phyloP scores from a whole-genome alignment of 2,797 vertebrate species.

The Odontamblyopus lacepedii region DNA sequence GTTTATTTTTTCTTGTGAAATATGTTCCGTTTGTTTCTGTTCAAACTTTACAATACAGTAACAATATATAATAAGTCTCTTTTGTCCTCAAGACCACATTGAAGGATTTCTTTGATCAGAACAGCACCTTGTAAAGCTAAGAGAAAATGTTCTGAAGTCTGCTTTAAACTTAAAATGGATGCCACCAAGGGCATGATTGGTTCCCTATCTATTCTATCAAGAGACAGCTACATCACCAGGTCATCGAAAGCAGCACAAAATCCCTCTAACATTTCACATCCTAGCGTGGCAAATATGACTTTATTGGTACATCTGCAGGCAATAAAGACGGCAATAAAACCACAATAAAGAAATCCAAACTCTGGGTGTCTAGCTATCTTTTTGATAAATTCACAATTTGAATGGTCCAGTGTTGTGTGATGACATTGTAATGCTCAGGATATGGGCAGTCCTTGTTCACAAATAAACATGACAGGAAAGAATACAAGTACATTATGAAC shows the following conservation, averaged over 20 bases:
- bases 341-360: not conserved
- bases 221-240: not conserved
- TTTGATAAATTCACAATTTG: slow-evolving; percentile 6
- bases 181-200: not conserved
- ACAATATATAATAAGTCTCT: too few relatives aligned
- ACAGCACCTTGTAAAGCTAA: not conserved
- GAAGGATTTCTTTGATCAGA: not conserved
- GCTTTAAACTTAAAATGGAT: not conserved
- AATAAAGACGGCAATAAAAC: slow-evolving; percentile 7
- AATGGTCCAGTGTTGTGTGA: not conserved
- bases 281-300: slow-evolving; percentile 6
- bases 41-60: too few relatives aligned
- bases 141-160: not conserved
- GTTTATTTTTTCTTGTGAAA: too few relatives aligned
- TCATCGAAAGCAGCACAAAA: not conserved
- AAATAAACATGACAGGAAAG: slow-evolving; percentile 13
- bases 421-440: slow-evolving; percentile 7
- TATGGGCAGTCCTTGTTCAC: not conserved
- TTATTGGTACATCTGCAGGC: slow-evolving; percentile 8
- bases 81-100: not conserved
- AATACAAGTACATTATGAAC: slow-evolving; percentile 9
- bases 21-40: too few relatives aligned
- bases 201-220: not conserved
- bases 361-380: not conserved
- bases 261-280: not conserved